These are phyloP conservation scores for Iselma pallidipennis DNA, from an alignment of 2,888 invertebrate genomes.

Conservation along the genomic window DNA sequence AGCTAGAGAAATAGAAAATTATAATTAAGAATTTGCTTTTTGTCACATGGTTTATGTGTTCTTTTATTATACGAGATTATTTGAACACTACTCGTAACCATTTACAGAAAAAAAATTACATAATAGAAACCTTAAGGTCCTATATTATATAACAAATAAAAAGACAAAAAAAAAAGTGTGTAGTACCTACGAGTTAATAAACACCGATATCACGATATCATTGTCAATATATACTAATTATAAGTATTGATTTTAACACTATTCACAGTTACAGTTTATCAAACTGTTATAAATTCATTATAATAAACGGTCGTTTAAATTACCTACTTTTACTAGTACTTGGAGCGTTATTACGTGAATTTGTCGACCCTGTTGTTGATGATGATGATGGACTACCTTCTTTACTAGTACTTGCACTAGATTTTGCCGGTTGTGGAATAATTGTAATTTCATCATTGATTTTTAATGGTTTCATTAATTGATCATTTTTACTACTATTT, in stretches of 20 bases:
- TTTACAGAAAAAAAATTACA: slow-evolving; percentile 4
- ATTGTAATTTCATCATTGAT: slow-evolving; percentile 90
- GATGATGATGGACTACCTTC: slow-evolving; percentile 38
- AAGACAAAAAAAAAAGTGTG: slow-evolving; percentile 5
- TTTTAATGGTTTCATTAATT: slow-evolving; percentile 77
- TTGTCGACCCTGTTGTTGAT: slow-evolving; percentile 30
- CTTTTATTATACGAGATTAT: background rate
- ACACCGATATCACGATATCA: slow-evolving; percentile 21
- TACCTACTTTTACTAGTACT: slow-evolving; percentile 54
- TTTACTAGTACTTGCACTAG: slow-evolving; percentile 36
- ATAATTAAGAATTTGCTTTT: background rate
- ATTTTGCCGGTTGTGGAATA: slow-evolving; percentile 78
- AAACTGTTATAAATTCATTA: background rate
- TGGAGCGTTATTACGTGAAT: slow-evolving; percentile 37
- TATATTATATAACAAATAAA: slow-evolving; percentile 16
- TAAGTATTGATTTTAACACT: background rate
- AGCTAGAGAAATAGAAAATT: background rate
- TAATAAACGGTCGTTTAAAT: slow-evolving; percentile 8
- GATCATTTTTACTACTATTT: slow-evolving; percentile 57
- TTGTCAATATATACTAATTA: slow-evolving; percentile 4
- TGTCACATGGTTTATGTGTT: background rate
- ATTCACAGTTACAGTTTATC: slow-evolving; percentile 5
- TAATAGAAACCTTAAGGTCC: slow-evolving; percentile 4
- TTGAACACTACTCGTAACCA: background rate
- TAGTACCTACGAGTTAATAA: background rate